Base-by-base conservation (phyloP, 2,797 vertebrate species). In the Falco rusticolus region DNA sequence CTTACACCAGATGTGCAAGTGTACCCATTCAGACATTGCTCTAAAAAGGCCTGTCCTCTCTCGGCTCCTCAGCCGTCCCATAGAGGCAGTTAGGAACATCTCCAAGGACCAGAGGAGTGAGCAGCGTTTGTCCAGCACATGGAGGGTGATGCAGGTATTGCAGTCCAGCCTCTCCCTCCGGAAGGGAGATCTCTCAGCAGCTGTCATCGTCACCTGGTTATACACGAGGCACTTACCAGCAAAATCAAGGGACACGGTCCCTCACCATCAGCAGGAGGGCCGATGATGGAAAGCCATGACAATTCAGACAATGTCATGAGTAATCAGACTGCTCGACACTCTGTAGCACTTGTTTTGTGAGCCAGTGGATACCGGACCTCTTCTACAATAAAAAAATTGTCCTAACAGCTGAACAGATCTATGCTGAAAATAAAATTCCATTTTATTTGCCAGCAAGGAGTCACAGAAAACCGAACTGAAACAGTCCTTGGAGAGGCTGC, bases 231-330 rank as follows among this genome's bases (percentile, higher is more conserved):
- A 29, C 22, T 64, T 34, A 47, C 47, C 21, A 76, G 43, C 26
- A 90, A 66, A 72, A 79, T 20, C 37, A 74, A 60, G 50, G 60
- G 37, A 34, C 0, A 3, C 0, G 0, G 22, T 53, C 17, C 21
- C 71, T 37, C 8, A 3, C 11, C 34, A 31, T n/a, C 57, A 83
- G 34, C 11, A 59, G 50, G 28, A 80, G 13, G 28, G 33, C 31
- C 24, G 83, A 25, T 1, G 4, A 18, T 61, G 54, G 18, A 33
- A 70, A 87, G 15, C 45, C 51, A 29, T 28, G 19, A 69, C 9
- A 70, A 34, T 43, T 68, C 48, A 83, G 56, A 84, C n/a, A 84
- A 31, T 33, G 18, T 16, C 51, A 37, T 13, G 26, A 86, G 21
- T 18, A 69, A 84, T 61, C n/a, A 59, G 29, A 9, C 20, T 81